Conservation (phyloP, 2,113 vertebrate genomes). For the Shinisaurus crocodilurus region DNA sequence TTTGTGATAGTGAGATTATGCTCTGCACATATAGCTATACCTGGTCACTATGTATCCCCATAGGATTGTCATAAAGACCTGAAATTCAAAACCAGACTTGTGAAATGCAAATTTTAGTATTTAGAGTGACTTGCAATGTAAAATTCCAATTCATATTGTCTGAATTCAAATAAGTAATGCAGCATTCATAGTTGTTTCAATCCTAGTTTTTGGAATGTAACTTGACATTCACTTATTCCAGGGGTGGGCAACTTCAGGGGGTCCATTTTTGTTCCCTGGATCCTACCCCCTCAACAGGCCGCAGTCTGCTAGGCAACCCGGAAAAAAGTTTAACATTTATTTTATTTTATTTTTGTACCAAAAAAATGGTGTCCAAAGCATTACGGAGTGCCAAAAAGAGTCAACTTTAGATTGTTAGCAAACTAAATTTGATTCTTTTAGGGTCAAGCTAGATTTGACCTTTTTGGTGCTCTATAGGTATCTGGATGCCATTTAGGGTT, state of each 20-base stretch:
- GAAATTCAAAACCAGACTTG: background rate
- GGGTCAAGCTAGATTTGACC: too few species aligned
- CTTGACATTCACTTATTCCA: background rate
- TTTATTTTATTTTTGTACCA: too few species aligned
- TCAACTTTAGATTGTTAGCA: background rate
- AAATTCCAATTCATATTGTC: background rate
- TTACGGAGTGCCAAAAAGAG: background rate
- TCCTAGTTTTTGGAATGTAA: background rate
- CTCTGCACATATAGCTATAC: too few species aligned
- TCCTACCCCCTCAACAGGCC: too few species aligned
- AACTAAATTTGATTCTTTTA: background rate
- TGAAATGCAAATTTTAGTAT: background rate
- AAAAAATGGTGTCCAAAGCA: background rate
- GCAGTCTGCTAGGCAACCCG: too few species aligned
- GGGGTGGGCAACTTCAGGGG: too few species aligned
- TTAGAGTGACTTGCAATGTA: background rate
- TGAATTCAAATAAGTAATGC: background rate
- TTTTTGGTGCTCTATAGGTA: too few species aligned
- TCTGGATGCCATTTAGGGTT: accelerated
- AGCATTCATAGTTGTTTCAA: background rate
- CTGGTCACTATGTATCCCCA: too few species aligned
- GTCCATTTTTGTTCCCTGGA: too few species aligned
- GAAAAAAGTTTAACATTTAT: too few species aligned
- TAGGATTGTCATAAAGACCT: background rate
- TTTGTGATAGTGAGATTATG: too few species aligned